Conservation (phyloP, 2,888 invertebrate genomes). For the Lasioglossum zephyrum region DNA sequence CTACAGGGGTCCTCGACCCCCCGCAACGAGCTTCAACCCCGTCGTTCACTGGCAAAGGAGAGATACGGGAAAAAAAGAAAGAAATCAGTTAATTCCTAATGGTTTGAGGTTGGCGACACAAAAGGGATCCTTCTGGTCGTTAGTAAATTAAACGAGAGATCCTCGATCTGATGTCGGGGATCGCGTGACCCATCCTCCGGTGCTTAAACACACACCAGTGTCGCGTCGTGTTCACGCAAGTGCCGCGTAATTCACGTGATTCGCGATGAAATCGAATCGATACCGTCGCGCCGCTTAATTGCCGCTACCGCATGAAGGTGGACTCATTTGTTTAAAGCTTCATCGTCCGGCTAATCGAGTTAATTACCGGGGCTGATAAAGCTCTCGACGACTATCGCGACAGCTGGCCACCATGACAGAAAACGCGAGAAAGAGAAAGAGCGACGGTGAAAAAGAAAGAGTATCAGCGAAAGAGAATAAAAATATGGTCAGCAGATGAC, state of each 20-base stretch:
- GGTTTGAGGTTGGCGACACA: conserved; percentile 13
- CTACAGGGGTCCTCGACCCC: conserved; percentile 34
- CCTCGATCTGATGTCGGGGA: conserved; percentile 22
- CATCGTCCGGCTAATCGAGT: conserved; percentile 70
- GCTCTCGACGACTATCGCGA: conserved; percentile 54
- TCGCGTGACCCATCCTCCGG: conserved; percentile 51
- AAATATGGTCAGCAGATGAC: conserved; percentile 58
- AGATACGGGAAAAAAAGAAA: not conserved
- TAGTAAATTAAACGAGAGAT: conserved; percentile 51
- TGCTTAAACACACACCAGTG: conserved; percentile 20
- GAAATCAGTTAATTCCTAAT: conserved; percentile 52
- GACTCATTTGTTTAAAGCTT: conserved; percentile 62
- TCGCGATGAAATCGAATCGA: conserved; percentile 62
- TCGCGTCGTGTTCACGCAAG: conserved; percentile 42
- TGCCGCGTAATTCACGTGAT: conserved; percentile 60
- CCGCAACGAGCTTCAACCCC: not conserved
- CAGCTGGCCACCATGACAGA: conserved; percentile 51
- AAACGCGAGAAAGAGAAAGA: conserved; percentile 19
- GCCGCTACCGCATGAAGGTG: conserved; percentile 45
- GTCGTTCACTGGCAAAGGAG: not conserved
- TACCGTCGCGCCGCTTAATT: conserved; percentile 58
- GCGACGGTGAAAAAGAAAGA: not conserved
- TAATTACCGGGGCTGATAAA: conserved; percentile 66
- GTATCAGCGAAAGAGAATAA: not conserved
- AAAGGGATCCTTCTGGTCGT: conserved; percentile 28